Conservation (phyloP, 2,113 vertebrate genomes). For the Catharus minimus region DNA sequence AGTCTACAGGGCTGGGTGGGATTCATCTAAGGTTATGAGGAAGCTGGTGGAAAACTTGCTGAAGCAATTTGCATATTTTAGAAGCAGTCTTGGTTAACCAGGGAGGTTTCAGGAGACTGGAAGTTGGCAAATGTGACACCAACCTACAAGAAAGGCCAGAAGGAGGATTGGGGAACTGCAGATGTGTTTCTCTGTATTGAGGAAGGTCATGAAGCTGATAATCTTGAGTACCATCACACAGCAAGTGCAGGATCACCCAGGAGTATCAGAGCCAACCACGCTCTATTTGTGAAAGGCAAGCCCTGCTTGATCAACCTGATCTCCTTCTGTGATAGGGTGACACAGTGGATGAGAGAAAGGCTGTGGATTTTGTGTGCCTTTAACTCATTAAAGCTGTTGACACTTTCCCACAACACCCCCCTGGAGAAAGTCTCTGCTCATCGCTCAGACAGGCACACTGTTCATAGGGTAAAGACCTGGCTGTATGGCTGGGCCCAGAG, state of each 20-base stretch:
- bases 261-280: too few species aligned
- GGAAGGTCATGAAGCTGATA: not conserved
- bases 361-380: not conserved
- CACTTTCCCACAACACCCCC: not conserved
- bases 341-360: not conserved
- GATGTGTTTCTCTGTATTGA: not conserved
- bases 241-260: not conserved
- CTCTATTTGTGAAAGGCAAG: not conserved
- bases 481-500: not conserved
- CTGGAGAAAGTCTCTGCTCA: not conserved
- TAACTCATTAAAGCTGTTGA: not conserved
- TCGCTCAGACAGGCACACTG: not conserved
- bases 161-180: not conserved
- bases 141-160: not conserved
- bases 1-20: accelerated
- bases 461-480: accelerated
- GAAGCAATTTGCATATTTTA: not conserved
- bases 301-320: not conserved
- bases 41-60: not conserved
- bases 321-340: not conserved
- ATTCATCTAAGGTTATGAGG: not conserved
- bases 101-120: not conserved
- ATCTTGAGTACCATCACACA: not conserved
- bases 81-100: not conserved
- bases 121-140: not conserved